phyloP scores from a whole-genome alignment of 2,113 vertebrate species.

The Calidris pygmaea region DNA sequence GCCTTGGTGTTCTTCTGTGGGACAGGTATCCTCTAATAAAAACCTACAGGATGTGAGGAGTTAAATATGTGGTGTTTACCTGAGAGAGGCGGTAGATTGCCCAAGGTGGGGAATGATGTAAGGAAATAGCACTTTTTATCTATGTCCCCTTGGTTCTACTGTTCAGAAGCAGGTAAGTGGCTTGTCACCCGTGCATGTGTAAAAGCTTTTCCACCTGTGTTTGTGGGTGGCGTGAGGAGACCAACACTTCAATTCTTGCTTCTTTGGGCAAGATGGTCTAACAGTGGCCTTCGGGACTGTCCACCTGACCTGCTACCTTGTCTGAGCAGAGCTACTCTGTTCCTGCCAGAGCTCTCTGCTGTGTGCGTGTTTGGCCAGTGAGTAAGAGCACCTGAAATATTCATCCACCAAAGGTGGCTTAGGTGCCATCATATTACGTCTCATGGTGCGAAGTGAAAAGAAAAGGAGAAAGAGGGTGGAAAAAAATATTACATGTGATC shows the following conservation, averaged over 20 bases:
- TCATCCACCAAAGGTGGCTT: neutral
- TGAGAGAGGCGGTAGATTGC: neutral
- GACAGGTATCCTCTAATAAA: neutral
- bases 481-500: neutral
- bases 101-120: neutral
- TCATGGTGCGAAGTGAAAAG: accelerated
- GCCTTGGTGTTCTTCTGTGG: neutral
- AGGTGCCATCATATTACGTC: neutral
- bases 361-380: accelerated
- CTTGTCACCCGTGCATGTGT: accelerated
- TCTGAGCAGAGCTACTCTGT: neutral
- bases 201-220: accelerated
- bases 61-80: neutral
- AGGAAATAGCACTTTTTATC: neutral
- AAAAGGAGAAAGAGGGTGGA: accelerated
- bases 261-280: neutral
- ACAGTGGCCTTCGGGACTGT: accelerated
- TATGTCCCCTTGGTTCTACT: neutral
- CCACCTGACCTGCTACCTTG: too few relatives aligned
- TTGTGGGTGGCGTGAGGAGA: accelerated
- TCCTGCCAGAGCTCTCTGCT: neutral
- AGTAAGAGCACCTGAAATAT: neutral
- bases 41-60: neutral
- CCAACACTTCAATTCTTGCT: accelerated
- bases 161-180: neutral